Evolutionary conservation across 2,888 invertebrate species (phyloP).

Genomic region (Rhaphigaster nebulosa): DNA sequence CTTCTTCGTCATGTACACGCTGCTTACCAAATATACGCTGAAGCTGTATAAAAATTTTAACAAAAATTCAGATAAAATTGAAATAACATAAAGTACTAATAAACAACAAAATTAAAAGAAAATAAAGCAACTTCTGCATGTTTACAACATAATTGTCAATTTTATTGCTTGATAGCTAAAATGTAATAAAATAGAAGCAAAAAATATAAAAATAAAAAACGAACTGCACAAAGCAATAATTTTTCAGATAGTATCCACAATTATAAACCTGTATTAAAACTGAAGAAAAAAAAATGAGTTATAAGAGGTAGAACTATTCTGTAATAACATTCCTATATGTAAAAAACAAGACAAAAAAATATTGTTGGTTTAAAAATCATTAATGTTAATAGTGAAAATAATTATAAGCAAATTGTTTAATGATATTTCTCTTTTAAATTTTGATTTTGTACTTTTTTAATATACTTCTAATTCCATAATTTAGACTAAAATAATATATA

Average conservation of each 20-base stretch:
- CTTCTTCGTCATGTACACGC: slow-evolving; percentile 39
- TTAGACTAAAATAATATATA: neutral
- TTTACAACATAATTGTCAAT: neutral
- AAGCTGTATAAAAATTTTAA: slow-evolving; percentile 52
- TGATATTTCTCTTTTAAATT: neutral
- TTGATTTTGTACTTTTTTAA: neutral
- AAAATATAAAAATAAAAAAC: too few species aligned
- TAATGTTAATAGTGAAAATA: neutral
- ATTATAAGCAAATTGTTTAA: neutral
- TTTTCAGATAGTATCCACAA: too few species aligned
- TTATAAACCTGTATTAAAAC: too few species aligned
- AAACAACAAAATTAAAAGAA: slow-evolving; percentile 42
- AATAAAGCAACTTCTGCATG: neutral
- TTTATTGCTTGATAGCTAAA: neutral
- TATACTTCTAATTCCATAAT: neutral
- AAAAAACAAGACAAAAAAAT: too few species aligned
- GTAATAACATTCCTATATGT: too few species aligned
- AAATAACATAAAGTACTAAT: slow-evolving; percentile 23
- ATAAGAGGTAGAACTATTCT: too few species aligned
- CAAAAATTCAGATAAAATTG: slow-evolving; percentile 44
- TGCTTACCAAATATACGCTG: slow-evolving; percentile 52
- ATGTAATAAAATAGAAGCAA: neutral
- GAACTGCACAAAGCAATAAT: too few species aligned
- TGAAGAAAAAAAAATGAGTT: too few species aligned
- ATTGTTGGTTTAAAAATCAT: too few species aligned